These are phyloP conservation scores for Otolemur garnettii DNA, from an alignment of 2,113 vertebrate species.

Conservation along the genomic window DNA sequence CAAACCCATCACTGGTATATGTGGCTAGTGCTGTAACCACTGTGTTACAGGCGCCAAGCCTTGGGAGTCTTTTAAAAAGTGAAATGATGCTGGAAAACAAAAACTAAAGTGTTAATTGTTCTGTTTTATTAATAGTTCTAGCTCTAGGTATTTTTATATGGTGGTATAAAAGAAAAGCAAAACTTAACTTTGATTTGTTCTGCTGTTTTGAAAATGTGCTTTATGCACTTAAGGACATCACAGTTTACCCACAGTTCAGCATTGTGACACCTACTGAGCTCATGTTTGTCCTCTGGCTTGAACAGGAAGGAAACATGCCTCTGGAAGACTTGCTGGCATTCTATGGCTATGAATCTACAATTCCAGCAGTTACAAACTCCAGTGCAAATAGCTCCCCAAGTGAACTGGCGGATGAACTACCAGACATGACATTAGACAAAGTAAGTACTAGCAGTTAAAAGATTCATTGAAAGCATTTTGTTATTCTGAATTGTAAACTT, in stretches of 20 bases:
- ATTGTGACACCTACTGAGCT: neutral
- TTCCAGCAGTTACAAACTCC: constrained; percentile 91
- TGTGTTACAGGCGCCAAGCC: too few relatives aligned
- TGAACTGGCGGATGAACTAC: constrained; percentile 97
- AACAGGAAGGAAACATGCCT: constrained; percentile 98
- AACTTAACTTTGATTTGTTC: neutral
- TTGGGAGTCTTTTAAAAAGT: neutral
- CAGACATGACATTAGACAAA: constrained; percentile 99
- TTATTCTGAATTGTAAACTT: constrained; percentile 1
- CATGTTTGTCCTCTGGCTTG: constrained; percentile 67
- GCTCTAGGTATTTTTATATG: neutral
- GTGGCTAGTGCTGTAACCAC: too few relatives aligned
- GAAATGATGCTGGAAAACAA: neutral
- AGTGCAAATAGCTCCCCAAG: constrained; percentile 96
- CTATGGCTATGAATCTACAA: constrained; percentile 95
- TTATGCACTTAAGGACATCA: neutral
- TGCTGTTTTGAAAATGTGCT: constrained; percentile 16
- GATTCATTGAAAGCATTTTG: neutral
- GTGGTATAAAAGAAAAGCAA: neutral
- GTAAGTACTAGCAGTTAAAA: constrained; percentile 85
- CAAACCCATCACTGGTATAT: too few relatives aligned
- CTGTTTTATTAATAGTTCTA: neutral
- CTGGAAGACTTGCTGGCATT: constrained; percentile 97
- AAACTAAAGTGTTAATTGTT: constrained; percentile 6
- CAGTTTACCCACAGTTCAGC: neutral